Conservation (phyloP, 2,888 invertebrate species). For the Hydroisotoma schaefferi region DNA sequence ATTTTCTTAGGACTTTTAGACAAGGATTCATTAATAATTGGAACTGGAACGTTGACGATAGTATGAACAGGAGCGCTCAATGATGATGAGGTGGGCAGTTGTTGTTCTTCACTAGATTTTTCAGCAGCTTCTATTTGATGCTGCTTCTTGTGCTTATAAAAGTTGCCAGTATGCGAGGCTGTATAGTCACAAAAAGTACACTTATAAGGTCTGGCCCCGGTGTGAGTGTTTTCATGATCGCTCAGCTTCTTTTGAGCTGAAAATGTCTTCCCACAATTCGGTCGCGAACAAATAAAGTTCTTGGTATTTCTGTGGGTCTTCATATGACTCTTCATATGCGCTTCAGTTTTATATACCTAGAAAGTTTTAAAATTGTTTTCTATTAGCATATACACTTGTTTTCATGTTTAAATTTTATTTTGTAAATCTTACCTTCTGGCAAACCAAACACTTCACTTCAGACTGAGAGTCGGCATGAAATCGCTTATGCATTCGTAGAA, state of each 20-base stretch:
- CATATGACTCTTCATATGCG: slow-evolving; percentile 23
- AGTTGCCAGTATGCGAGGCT: background rate
- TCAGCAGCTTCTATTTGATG: background rate
- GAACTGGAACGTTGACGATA: no score
- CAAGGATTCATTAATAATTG: background rate
- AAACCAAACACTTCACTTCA: slow-evolving; percentile 34
- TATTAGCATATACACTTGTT: no score
- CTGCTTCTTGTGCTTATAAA: slow-evolving; percentile 4
- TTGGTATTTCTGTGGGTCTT: slow-evolving; percentile 22
- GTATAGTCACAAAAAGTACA: slow-evolving; percentile 52
- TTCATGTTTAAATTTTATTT: slow-evolving; percentile 20
- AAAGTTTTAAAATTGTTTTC: no score
- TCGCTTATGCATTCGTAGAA: slow-evolving; percentile 37
- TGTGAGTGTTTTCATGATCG: slow-evolving; percentile 60
- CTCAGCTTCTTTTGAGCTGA: slow-evolving; percentile 31
- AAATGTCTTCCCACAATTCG: slow-evolving; percentile 38
- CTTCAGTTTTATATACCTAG: background rate
- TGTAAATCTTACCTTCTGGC: slow-evolving; percentile 30
- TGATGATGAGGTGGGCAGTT: background rate
- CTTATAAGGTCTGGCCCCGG: slow-evolving; percentile 58
- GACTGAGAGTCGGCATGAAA: slow-evolving; percentile 31
- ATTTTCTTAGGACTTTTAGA: no score
- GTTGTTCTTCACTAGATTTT: background rate
- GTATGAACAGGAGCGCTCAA: no score
- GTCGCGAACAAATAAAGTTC: slow-evolving; percentile 28